Base-by-base conservation (phyloP, 2,113 vertebrate genomes). In the Empidonax alnorum region DNA sequence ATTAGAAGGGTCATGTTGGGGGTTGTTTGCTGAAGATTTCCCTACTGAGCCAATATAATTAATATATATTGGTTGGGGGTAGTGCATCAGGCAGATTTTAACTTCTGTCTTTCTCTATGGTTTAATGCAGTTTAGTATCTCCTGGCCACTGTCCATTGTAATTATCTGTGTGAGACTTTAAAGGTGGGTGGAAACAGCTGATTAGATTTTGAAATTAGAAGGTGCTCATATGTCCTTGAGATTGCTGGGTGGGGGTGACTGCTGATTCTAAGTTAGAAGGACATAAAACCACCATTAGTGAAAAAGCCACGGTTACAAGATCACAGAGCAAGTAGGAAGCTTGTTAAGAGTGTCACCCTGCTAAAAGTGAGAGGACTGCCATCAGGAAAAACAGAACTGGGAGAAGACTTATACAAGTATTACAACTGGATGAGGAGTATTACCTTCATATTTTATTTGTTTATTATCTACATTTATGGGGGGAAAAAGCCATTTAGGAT, bases 161-260 rank as follows among this genome's bases (percentile, higher is more conserved):
- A 85, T 72, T 86, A 16, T 18, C 63, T 87, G 10, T 66, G 62
- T 86, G 46, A 92, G 39, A 50, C 55, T 81, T 74, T 78, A 79
- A 93, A 90, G 35, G 61, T 71, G 39, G 47, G 46, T 4, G 3
- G 22, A 31, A 90, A 35, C 7, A 16, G 11, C 9, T 84, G 61
- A 88, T 72, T 47, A 61, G 17, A 84, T 86, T 93, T 93, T 63
- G 35, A 96, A 92, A 90, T 81, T 19, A 87, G 49, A 31, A 74
- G 20, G 19, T 69, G 16, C 42, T 61, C 24, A 3, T 33, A 49
- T 35, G 47, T 74, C 72, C 75, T 95, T 93, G 75, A 27, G 33
- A 47, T 49, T 66, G 11, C 44, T 77, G 44, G 10, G 4, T 42
- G 27, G 15, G 19, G 14, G 21, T 24, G 31, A 55, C 55, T 68